Percentiles rank a stretch among this genome's conserved stretches.
phyloP scores from a whole-genome alignment of 30 jellyfish, hydroid and myxozoan genomes.

The Aurelia coerulea region DNA sequence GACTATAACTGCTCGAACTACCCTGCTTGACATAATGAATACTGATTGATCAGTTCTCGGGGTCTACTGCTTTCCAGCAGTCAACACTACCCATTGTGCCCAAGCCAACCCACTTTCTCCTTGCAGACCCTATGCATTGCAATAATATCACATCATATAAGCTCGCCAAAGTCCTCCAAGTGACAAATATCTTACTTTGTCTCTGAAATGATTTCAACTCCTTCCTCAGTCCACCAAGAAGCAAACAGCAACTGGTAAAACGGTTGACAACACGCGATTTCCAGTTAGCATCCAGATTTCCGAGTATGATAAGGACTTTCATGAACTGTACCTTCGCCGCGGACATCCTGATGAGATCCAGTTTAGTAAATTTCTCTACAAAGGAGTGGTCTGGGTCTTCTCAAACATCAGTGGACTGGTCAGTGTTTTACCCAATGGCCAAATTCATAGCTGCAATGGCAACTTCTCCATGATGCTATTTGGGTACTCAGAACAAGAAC shows the following conservation, averaged over 20 bases:
- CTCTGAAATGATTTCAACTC: neutral
- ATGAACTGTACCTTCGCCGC: constrained; percentile 75
- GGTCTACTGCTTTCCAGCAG: too few relatives aligned
- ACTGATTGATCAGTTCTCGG: too few relatives aligned
- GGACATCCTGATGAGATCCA: constrained; percentile 62
- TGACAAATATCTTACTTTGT: too few relatives aligned
- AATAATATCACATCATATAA: too few relatives aligned
- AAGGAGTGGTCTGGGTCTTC: constrained; percentile 90
- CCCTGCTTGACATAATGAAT: too few relatives aligned
- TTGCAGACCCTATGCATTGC: too few relatives aligned
- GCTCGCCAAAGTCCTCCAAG: too few relatives aligned
- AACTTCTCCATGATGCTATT: constrained; percentile 77
- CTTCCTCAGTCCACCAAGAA: constrained; percentile 61
- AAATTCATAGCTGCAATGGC: constrained; percentile 82
- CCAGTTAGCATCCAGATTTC: constrained; percentile 83
- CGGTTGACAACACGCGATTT: constrained; percentile 83
- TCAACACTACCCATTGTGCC: too few relatives aligned
- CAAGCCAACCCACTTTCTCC: too few relatives aligned
- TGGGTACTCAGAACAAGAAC: constrained; percentile 80
- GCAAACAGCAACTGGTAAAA: constrained; percentile 89
- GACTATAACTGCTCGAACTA: too few relatives aligned
- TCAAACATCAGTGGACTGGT: constrained; percentile 92
- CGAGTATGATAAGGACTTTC: constrained; percentile 86
- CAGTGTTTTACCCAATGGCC: constrained; percentile 73
- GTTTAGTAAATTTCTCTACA: constrained; percentile 78